Base-by-base conservation (phyloP, 1,140 invertebrate species). In the Pectinophora gossypiella region DNA sequence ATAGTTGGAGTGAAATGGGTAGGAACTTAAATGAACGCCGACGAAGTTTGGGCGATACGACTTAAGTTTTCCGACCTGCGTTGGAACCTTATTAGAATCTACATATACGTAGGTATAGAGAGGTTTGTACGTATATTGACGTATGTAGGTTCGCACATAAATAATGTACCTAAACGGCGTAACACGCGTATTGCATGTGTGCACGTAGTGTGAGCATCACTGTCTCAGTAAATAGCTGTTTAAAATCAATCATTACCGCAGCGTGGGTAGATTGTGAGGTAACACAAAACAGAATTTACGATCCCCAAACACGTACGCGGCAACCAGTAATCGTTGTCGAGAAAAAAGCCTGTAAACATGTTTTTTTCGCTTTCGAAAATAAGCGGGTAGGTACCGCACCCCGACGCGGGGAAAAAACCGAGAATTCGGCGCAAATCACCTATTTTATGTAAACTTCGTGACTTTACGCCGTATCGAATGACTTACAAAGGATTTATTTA, bases 391-490 rank as follows among this genome's bases (percentile, higher is more conserved):
- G 68, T 68, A 59, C 59, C 65, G 40, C 47, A 23, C 47, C 74
- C 68, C 62, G 54, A 58, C 56, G 59, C 56, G 64, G 64, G 44
- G 56, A 86, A 85, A 82, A 58, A 61, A 60, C 64, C 71, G 58
- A 70, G 71, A 72, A 76, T 80, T 82, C 73, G 71, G 68, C 57
- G 68, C 77, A 83, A 82, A 84, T 80, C 78, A 77, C 79, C 76
- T 85, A 84, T 82, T 85, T 87, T 85, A 87, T 87, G 84, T 85
- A 85, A 85, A 85, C 76, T 85, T 84, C 84, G 84, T 87, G 84
- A 87, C 84, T 87, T 68, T 70, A 59, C 58, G 61, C 79, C 78
- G 67, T 87, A 87, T 87, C 84, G 81, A 82, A 85, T 85, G 81
- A 75, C 79, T 87, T 85, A 87, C 74, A 80, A 80, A 85, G 78